Evolutionary conservation across 2,888 invertebrate species (phyloP), one percentile per base, ranked within the genome.

Genomic region (Diplolepis rosae): DNA sequence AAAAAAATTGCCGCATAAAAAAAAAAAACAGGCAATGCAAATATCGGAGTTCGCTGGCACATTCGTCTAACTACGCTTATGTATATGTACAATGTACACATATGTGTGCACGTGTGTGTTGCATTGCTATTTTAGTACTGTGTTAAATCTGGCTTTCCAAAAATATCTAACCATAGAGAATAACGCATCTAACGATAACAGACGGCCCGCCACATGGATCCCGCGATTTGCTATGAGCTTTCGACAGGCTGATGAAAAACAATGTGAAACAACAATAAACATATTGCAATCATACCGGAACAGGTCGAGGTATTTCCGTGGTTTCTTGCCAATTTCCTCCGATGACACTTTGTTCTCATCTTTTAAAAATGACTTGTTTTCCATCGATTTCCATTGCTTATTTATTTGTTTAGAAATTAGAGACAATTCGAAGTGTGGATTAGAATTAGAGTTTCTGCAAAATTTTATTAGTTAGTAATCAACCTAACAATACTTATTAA

Each of bases 101-200:
- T 24, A 35, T 24, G 0, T 24, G n/a, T 15, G 18, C 32, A 18
- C 39, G 35, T 39, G 48, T 35, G 69, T 56, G 45, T 69, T 52
- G 48, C 50, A 48, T 39, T 65, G 65, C 73, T 77, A 77, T 75
- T 77, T 77, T 66, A 11, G 73, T 61, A 48, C 4, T 66, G 22
- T 18, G 69, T 68, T 75, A 72, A 71, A 72, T 77, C 45, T 69
- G 66, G 73, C 67, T 69, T 70, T 45, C 66, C 67, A 73, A 77
- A 73, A 68, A 74, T 69, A 70, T 48, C 61, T 65, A 35, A 50
- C 66, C 52, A 66, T 65, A 67, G 65, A 69, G 56, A 56, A 65
- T 48, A 69, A 66, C 22, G 69, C 54, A 65, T 68, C 61, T 65
- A 30, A 42, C 61, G 52, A 56, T 72, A 74, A 75, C 65, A 56